Percentiles rank a stretch among this genome's conserved stretches.
Conservation (phyloP, 2,888 invertebrate species). For the Limnephilus lunatus region DNA sequence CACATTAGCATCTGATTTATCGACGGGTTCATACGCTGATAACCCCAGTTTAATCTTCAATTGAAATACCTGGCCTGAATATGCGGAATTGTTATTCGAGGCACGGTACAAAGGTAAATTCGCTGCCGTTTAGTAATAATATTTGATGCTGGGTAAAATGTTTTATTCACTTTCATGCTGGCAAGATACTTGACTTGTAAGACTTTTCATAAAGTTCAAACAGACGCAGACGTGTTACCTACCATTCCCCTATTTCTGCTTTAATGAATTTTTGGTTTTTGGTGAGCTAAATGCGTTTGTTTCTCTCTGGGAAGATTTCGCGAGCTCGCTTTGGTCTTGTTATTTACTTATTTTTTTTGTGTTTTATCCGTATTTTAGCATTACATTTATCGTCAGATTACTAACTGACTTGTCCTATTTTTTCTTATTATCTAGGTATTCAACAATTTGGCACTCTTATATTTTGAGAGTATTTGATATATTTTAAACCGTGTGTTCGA, state of each 20-base stretch:
- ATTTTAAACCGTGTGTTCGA: not conserved
- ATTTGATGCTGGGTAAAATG: constrained; percentile 22
- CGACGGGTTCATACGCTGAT: constrained; percentile 6
- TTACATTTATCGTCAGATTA: not conserved
- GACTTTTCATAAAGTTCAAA: not conserved
- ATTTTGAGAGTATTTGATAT: not conserved
- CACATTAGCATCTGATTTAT: constrained; percentile 30
- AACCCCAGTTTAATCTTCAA: constrained; percentile 33
- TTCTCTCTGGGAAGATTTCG: not conserved
- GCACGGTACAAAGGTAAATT: constrained; percentile 44
- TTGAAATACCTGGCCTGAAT: constrained; percentile 38
- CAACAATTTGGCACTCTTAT: not conserved
- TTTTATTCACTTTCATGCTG: constrained; percentile 9
- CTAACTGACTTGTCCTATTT: not conserved
- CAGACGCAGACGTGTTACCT: not conserved
- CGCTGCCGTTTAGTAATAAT: constrained; percentile 25
- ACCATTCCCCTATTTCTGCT: not conserved
- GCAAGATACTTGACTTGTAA: not conserved
- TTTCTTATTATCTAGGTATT: not conserved
- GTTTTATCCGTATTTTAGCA: not conserved
- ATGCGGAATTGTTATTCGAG: constrained; percentile 27
- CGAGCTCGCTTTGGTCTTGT: not conserved
- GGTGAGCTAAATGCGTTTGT: not conserved
- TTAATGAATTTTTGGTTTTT: not conserved
- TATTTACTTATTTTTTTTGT: not conserved